Percentiles rank a stretch among this genome's conserved stretches.
Evolutionary conservation across 2,888 invertebrate genomes (phyloP).

Genomic region (Diadegma fenestrale): DNA sequence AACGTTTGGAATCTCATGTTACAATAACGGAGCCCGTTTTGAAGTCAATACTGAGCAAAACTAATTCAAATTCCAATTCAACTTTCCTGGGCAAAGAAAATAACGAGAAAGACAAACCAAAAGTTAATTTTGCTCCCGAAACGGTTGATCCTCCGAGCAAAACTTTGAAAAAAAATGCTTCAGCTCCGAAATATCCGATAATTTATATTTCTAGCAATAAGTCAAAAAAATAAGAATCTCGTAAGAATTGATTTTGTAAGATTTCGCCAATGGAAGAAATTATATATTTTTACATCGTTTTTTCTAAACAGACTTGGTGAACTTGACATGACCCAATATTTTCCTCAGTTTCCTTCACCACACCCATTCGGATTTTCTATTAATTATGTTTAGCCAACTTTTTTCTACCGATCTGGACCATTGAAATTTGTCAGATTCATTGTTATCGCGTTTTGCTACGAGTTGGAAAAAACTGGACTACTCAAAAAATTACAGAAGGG

Average conservation of each 20-base stretch:
- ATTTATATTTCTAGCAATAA: slow-evolving; percentile 70
- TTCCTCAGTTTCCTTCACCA: slow-evolving; percentile 7
- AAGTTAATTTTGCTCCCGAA: slow-evolving; percentile 70
- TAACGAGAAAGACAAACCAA: slow-evolving; percentile 66
- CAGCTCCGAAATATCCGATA: slow-evolving; percentile 70
- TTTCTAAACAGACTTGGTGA: background rate
- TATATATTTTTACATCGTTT: background rate
- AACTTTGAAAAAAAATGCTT: slow-evolving; percentile 52
- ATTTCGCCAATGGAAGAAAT: background rate
- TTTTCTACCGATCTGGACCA: background rate
- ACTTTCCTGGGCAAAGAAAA: slow-evolving; percentile 14
- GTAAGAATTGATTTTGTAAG: background rate
- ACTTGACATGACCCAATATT: background rate
- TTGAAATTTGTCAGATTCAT: background rate
- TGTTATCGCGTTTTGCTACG: too few species aligned
- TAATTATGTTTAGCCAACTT: background rate
- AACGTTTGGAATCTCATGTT: background rate
- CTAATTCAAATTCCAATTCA: background rate
- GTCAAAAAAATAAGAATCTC: slow-evolving; percentile 43
- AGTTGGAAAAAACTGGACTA: background rate
- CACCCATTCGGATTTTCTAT: background rate
- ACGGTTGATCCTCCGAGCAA: slow-evolving; percentile 69
- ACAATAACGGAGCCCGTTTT: slow-evolving; percentile 37
- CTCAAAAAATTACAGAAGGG: background rate
- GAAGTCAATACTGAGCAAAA: slow-evolving; percentile 48